phyloP scores from a whole-genome alignment of 2,113 vertebrate genomes.

The Calyptommatus sinebrachiatus region DNA sequence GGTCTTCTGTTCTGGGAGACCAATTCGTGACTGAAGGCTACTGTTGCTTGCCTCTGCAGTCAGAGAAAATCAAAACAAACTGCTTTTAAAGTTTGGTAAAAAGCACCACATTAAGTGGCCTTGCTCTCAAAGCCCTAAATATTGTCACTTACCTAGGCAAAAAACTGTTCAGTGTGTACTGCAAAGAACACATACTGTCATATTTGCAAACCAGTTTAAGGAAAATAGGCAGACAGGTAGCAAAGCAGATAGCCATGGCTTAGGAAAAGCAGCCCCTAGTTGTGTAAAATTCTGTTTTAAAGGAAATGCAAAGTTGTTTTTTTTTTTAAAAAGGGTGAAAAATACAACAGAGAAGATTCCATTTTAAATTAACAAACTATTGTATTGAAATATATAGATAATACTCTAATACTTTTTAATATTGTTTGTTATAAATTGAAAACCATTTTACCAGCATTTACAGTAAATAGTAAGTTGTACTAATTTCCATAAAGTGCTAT shows the following conservation, averaged over 20 bases:
- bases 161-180: conserved; percentile 36
- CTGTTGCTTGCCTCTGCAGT: conserved; percentile 94
- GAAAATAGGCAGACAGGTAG: conserved; percentile 57
- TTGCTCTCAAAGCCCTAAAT: conserved; percentile 56
- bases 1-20: conserved; percentile 83
- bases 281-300: conserved; percentile 49
- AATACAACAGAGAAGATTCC: conserved; percentile 44
- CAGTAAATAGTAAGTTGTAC: not conserved
- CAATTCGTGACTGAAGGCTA: conserved; percentile 94
- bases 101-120: conserved; percentile 46
- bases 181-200: conserved; percentile 46
- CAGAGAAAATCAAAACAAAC: conserved; percentile 74
- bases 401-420: conserved; percentile 12
- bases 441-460: not conserved
- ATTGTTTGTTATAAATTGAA: conserved; percentile 13
- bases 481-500: not conserved
- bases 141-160: conserved; percentile 66
- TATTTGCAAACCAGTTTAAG: conserved; percentile 67
- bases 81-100: conserved; percentile 67
- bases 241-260: conserved; percentile 52
- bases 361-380: conserved; percentile 57
- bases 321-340: conserved; percentile 40
- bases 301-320: conserved; percentile 53
- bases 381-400: conserved; percentile 8
- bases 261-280: conserved; percentile 48